Evolutionary conservation across 2,888 invertebrate species (phyloP), one percentile per base, ranked within the genome.

Genomic region (Pasiphila rectangulata): DNA sequence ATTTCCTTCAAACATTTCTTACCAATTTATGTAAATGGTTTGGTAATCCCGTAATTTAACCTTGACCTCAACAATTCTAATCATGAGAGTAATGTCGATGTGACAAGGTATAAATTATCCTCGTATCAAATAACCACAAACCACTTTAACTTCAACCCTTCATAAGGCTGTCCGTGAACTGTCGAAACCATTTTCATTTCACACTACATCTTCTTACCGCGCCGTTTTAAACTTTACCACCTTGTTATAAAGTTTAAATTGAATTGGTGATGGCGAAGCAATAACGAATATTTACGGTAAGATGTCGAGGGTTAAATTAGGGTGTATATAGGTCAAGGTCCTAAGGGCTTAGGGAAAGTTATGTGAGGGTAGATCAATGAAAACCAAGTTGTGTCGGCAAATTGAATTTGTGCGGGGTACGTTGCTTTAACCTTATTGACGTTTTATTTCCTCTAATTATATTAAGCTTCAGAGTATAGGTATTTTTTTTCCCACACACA

Each of bases 241-340:
- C 27, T 16, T 21, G 24, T n/a, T 2, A 36, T 57, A 64, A 20
- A 48, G 58, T 57, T 46, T 37, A 56, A 53, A 61, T 46, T 61
- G 9, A 37, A 29, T 34, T 46, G 38, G 15, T 19, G 32, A 30
- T 40, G 12, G 41, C 17, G 12, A 44, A 37, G 47, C 51, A 58
- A 55, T 51, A 60, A 54, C 37, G 38, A 59, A 63, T 67, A 61
- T 61, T 64, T 61, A 67, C 59, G 59, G 49, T 48, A 54, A 58
- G 56, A 51, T 55, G 52, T 54, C 51, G 61, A 63, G 64, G 66
- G 64, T 70, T 67, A 67, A 65, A 61, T 72, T 61, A 56, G 64
- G 72, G 63, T 61, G 59, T 53, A 76, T 69, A 52, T 72, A 63
- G 76, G 79, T 76, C 78, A 78, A 78, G 78, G 79, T 64, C 9